Percentiles rank a stretch among this genome's conserved stretches.
These are phyloP conservation scores for Camponotus fellah DNA, from an alignment of 2,888 invertebrate genomes.

Conservation along the genomic window DNA sequence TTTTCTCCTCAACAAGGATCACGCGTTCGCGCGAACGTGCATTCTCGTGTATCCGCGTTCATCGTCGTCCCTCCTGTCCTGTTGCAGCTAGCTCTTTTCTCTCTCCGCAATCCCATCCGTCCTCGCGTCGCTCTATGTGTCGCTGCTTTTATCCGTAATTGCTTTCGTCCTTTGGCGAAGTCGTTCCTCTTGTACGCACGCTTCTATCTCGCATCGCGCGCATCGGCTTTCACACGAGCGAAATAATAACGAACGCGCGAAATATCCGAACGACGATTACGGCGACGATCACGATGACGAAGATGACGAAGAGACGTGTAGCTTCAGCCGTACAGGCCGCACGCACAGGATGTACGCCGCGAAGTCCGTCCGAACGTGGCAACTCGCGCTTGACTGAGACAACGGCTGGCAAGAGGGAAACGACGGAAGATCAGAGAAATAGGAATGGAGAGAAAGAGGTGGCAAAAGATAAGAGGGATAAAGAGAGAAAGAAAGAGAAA, in stretches of 20 bases:
- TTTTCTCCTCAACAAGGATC: conserved; percentile 17
- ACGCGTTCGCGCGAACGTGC: conserved; percentile 39
- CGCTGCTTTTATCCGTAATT: conserved; percentile 44
- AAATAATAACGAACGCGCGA: background rate
- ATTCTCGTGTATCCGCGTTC: conserved; percentile 37
- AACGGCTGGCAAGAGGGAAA: conserved; percentile 64
- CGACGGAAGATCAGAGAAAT: conserved; percentile 63
- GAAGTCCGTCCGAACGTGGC: conserved; percentile 63
- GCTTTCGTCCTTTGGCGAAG: conserved; percentile 28
- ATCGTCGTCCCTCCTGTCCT: conserved; percentile 44
- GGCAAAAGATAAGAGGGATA: conserved; percentile 52
- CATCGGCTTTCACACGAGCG: conserved; percentile 22
- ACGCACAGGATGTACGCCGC: conserved; percentile 35
- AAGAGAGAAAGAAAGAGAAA: conserved; percentile 24
- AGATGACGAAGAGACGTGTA: conserved; percentile 45
- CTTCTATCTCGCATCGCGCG: conserved; percentile 35
- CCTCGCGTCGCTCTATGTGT: conserved; percentile 1
- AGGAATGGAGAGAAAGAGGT: conserved; percentile 65
- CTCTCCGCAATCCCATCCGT: conserved; percentile 43
- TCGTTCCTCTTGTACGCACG: conserved; percentile 29
- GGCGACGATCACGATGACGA: conserved; percentile 58
- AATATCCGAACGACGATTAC: conserved; percentile 32
- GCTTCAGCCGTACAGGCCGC: conserved; percentile 22
- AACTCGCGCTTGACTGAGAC: conserved; percentile 74
- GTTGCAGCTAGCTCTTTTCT: conserved; percentile 27